Percentiles rank a stretch among this genome's conserved stretches.
Evolutionary conservation across 1,140 invertebrate species (phyloP).

Genomic region (Halyomorpha halys): DNA sequence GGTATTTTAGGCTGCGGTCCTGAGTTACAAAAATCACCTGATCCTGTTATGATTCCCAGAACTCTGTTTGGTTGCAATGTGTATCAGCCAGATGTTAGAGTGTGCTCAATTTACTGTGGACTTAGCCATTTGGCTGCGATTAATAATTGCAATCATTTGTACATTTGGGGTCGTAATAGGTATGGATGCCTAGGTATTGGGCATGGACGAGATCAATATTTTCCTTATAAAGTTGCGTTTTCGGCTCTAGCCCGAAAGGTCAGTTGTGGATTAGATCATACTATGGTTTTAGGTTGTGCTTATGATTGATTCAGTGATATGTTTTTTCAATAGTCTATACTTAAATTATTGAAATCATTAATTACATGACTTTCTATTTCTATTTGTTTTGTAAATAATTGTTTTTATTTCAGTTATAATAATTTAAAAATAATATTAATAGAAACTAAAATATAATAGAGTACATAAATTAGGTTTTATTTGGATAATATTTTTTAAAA

Average conservation of each 20-base stretch:
- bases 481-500: too few species aligned
- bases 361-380: too few species aligned
- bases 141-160: conserved; percentile 69
- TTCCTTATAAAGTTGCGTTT: conserved; percentile 65
- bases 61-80: conserved; percentile 76
- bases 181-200: conserved; percentile 74
- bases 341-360: too few species aligned
- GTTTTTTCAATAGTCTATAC: too few species aligned
- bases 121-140: conserved; percentile 70
- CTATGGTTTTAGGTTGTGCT: conserved; percentile 39
- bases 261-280: conserved; percentile 48
- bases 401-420: too few species aligned
- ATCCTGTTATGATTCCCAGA: conserved; percentile 61
- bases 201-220: conserved; percentile 66
- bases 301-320: conserved; percentile 17
- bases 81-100: conserved; percentile 56
- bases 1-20: conserved; percentile 85
- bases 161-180: conserved; percentile 82
- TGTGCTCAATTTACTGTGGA: conserved; percentile 58
- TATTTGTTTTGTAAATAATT: too few species aligned
- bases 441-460: too few species aligned
- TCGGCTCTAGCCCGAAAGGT: conserved; percentile 42
- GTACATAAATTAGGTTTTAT: too few species aligned
- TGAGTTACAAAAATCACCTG: conserved; percentile 48
- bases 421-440: too few species aligned